Evolutionary conservation across 2,113 vertebrate genomes (phyloP).

Genomic region (Enhydra lutris): DNA sequence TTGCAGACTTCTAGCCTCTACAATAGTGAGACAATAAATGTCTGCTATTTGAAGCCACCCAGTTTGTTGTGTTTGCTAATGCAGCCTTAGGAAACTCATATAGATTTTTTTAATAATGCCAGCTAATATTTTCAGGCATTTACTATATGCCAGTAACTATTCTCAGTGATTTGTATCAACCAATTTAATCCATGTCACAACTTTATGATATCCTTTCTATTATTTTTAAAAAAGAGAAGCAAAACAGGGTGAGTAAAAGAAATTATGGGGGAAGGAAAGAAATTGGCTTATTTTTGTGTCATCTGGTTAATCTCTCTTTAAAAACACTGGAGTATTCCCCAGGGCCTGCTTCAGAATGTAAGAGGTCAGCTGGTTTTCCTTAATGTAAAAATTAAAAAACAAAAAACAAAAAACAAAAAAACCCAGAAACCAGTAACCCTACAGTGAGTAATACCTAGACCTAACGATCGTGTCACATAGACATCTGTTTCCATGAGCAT

Average conservation of each 20-base stretch:
- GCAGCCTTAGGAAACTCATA: not conserved
- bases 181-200: not conserved
- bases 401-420: no score
- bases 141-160: not conserved
- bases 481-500: fast-evolving
- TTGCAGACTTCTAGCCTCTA: not conserved
- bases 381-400: not conserved
- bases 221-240: not conserved
- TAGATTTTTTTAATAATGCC: not conserved
- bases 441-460: fast-evolving
- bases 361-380: not conserved
- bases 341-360: not conserved
- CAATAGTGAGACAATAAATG: not conserved
- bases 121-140: not conserved
- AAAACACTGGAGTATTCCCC: not conserved
- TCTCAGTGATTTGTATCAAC: not conserved
- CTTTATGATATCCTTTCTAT: not conserved
- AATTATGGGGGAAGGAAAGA: not conserved
- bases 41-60: not conserved
- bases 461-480: fast-evolving
- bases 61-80: not conserved
- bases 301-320: not conserved
- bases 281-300: not conserved
- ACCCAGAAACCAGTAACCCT: not conserved
- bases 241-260: not conserved